These are phyloP conservation scores for Psilopogon haemacephalus DNA, from an alignment of 2,113 vertebrate genomes.

Conservation along the genomic window DNA sequence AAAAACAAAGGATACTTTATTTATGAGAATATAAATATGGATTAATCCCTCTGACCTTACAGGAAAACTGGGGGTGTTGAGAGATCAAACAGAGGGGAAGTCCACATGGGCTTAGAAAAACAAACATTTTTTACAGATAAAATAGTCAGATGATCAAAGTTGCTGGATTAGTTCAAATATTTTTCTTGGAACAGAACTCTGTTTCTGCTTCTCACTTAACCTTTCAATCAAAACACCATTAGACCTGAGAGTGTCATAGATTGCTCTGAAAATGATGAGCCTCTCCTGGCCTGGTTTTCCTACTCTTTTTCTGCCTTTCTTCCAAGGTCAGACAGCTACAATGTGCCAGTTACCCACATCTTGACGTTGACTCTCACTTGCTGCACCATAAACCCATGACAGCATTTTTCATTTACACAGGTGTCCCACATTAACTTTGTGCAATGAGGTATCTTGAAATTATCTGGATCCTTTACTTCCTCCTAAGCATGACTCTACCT, in stretches of 20 bases:
- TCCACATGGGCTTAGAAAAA: neutral
- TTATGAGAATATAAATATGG: neutral
- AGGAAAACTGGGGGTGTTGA: neutral
- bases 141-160: neutral
- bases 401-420: neutral
- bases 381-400: neutral
- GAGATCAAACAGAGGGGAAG: slow-evolving; percentile 8
- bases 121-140: neutral
- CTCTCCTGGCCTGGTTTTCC: neutral
- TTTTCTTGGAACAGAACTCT: neutral
- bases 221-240: neutral
- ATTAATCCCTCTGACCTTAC: neutral
- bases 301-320: neutral
- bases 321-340: rapidly evolving
- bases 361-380: neutral
- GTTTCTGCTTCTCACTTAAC: neutral
- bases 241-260: neutral
- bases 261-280: neutral
- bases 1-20: neutral
- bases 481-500: neutral
- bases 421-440: neutral
- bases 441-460: neutral
- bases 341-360: rapidly evolving
- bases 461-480: neutral
- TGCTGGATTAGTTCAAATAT: neutral